Percentiles rank a stretch among this genome's conserved stretches.
phyloP scores from a whole-genome alignment of 92 coral and sea anemone genomes.

The Hydrozoanthus gracilis region DNA sequence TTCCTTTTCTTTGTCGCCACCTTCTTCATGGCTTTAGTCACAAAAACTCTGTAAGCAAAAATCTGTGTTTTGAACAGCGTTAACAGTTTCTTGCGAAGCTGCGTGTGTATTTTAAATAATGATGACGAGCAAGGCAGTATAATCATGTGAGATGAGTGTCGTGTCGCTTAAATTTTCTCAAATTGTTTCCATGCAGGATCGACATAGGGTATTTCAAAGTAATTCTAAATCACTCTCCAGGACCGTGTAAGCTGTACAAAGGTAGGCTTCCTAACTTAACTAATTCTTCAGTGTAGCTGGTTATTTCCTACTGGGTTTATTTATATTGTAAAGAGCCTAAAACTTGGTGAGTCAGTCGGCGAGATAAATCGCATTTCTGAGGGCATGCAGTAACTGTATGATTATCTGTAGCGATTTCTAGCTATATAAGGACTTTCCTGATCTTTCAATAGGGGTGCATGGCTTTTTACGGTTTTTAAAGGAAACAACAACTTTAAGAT shows the following conservation, averaged over 20 bases:
- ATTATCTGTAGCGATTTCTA: too few species aligned
- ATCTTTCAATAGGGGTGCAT: too few species aligned
- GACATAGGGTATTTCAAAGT: slow-evolving; percentile 39
- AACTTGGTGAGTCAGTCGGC: too few species aligned
- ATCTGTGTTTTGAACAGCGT: not conserved
- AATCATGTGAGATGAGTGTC: not conserved
- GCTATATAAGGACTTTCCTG: too few species aligned
- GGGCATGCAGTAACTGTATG: too few species aligned
- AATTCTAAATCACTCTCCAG: slow-evolving; percentile 59
- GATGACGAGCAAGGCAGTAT: not conserved
- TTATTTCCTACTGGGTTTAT: too few species aligned
- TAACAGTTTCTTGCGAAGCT: not conserved
- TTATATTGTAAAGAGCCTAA: too few species aligned
- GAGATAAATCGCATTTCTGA: too few species aligned
- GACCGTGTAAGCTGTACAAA: slow-evolving; percentile 62
- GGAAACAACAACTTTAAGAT: too few species aligned
- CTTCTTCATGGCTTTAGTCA: slow-evolving; percentile 1
- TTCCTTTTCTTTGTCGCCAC: slow-evolving; percentile 12
- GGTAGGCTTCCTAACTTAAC: slow-evolving; percentile 39
- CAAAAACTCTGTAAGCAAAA: slow-evolving; percentile 35
- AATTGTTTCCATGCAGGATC: slow-evolving; percentile 17
- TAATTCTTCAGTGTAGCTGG: not conserved
- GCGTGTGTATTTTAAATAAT: not conserved
- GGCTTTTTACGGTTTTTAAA: too few species aligned
- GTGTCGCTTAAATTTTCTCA: not conserved